Evolutionary conservation across 2,113 vertebrate species (phyloP).

Genomic region (Chlamydotis undulata): DNA sequence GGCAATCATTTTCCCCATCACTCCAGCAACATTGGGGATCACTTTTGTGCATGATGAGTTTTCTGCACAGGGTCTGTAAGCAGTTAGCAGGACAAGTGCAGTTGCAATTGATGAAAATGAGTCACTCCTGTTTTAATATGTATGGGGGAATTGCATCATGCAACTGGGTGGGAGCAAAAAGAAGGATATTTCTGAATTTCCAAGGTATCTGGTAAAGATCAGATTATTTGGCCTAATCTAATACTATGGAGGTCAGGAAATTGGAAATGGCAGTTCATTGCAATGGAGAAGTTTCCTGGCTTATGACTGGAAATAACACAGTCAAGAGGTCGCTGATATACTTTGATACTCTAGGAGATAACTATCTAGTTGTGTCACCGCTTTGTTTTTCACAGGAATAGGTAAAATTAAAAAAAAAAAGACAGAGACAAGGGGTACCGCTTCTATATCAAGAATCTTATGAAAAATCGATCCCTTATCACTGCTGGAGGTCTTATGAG

Average conservation of each 20-base stretch:
- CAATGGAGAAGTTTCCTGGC: background rate
- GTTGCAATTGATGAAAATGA: background rate
- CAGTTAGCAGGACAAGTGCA: background rate
- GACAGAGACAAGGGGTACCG: background rate
- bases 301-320: constrained; percentile 12
- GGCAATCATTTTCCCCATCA: background rate
- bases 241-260: background rate
- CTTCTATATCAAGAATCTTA: background rate
- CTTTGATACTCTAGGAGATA: background rate
- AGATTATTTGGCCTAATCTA: background rate
- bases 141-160: background rate
- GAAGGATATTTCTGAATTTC: background rate
- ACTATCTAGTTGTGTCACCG: background rate
- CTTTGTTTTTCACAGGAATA: background rate
- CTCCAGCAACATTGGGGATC: background rate
- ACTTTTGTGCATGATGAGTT: background rate
- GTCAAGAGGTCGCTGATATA: background rate
- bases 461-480: constrained; percentile 25
- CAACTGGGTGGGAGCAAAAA: background rate
- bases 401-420: background rate
- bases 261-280: background rate
- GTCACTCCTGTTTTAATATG: background rate
- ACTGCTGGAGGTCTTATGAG: background rate
- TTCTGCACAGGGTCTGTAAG: background rate
- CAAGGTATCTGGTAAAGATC: background rate